Evolutionary conservation across 2,797 vertebrate genomes (phyloP).

Genomic region (Melanotaenia nigrans): DNA sequence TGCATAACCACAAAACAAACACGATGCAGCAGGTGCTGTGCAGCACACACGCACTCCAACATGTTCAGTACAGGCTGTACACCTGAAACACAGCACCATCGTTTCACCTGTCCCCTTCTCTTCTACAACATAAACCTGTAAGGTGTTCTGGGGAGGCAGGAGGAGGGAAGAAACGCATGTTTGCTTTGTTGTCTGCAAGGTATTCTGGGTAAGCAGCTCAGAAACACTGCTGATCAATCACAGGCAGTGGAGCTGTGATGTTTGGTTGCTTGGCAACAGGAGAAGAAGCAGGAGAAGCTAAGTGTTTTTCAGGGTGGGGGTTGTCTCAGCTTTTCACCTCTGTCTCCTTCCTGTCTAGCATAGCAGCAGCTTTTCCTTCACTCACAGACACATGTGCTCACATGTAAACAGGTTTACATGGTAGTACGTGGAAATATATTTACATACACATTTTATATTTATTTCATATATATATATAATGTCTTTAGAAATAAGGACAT

Average conservation of each 20-base stretch:
- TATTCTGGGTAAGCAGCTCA: conserved; percentile 71
- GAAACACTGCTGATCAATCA: conserved; percentile 76
- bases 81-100: conserved; percentile 27
- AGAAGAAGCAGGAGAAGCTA: conserved; percentile 64
- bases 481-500: too few species aligned
- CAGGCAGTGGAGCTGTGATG: conserved; percentile 71
- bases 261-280: conserved; percentile 83
- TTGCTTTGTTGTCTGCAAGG: conserved; percentile 45
- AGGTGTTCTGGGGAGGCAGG: neutral
- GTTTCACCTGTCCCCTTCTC: conserved; percentile 8
- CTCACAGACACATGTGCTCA: too few species aligned
- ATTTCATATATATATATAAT: too few species aligned
- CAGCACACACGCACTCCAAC: neutral
- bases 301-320: conserved; percentile 44
- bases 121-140: neutral
- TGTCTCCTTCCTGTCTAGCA: conserved; percentile 10
- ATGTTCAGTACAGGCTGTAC: neutral
- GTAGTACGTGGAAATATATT: too few species aligned
- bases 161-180: neutral
- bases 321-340: conserved; percentile 42
- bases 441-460: too few species aligned
- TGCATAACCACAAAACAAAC: conserved; percentile 29
- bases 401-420: too few species aligned
- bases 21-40: conserved; percentile 45
- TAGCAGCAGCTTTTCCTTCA: neutral